Evolutionary conservation across 2,797 vertebrate genomes (phyloP).

Genomic region (Enteromius anoplus): DNA sequence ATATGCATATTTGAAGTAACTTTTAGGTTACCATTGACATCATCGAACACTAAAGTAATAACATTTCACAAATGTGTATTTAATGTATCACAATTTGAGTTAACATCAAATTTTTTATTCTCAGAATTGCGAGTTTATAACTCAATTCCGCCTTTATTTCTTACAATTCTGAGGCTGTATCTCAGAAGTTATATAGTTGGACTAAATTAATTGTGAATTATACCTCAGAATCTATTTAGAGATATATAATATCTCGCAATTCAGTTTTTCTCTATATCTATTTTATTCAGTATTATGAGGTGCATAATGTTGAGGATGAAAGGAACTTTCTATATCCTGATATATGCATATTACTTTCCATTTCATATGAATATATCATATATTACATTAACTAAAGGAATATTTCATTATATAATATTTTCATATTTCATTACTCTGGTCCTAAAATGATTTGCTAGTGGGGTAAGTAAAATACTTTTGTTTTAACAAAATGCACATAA

Average conservation of each 20-base stretch:
- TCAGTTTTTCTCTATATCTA: not conserved
- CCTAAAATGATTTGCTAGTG: too few relatives aligned
- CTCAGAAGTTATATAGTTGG: too few relatives aligned
- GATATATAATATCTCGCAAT: too few relatives aligned
- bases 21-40: not conserved
- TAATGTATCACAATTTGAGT: not conserved
- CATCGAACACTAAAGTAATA: not conserved
- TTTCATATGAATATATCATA: not conserved
- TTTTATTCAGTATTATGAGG: not conserved
- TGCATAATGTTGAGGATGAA: not conserved
- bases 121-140: not conserved
- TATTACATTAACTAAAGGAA: not conserved
- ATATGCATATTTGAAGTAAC: not conserved
- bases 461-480: too few relatives aligned
- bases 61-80: too few relatives aligned
- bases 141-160: not conserved
- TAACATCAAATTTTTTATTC: not conserved
- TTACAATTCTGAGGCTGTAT: not conserved
- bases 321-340: not conserved
- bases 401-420: too few relatives aligned
- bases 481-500: too few relatives aligned
- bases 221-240: not conserved
- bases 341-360: not conserved
- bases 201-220: too few relatives aligned
- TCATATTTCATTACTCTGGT: too few relatives aligned